Evolutionary conservation across 2,888 invertebrate species (phyloP).

Genomic region (Drosophila mimica): DNA sequence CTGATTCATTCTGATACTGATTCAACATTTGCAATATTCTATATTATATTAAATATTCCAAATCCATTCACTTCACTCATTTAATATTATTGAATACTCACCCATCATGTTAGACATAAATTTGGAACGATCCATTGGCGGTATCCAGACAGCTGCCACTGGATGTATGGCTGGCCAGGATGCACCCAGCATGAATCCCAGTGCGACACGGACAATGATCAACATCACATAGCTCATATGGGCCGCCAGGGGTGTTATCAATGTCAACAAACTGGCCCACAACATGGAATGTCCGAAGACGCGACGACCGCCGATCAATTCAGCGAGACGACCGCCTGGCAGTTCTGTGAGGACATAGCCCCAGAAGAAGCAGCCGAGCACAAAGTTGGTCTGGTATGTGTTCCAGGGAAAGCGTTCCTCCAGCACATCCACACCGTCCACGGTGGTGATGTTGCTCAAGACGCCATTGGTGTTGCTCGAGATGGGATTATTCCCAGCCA

Average conservation of each 20-base stretch:
- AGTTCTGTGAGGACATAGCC: slow-evolving; percentile 95
- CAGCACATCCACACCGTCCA: slow-evolving; percentile 48
- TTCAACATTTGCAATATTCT: not conserved
- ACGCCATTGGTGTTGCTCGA: slow-evolving; percentile 13
- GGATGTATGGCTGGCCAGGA: slow-evolving; percentile 98
- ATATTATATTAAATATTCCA: not conserved
- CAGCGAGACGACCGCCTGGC: slow-evolving; percentile 94
- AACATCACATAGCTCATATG: slow-evolving; percentile 89
- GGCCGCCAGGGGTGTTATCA: slow-evolving; percentile 92
- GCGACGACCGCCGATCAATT: slow-evolving; percentile 91
- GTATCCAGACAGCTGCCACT: slow-evolving; percentile 97
- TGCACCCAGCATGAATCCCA: slow-evolving; percentile 92
- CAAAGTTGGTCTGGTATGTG: slow-evolving; percentile 91
- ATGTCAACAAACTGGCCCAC: slow-evolving; percentile 91
- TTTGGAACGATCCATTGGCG: slow-evolving; percentile 96
- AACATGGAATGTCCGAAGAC: slow-evolving; percentile 95
- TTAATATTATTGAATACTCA: slow-evolving; percentile 83
- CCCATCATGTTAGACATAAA: slow-evolving; percentile 97
- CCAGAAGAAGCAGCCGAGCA: slow-evolving; percentile 96
- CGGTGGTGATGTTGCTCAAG: slow-evolving; percentile 27
- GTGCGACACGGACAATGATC: slow-evolving; percentile 89
- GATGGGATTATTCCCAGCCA: not conserved
- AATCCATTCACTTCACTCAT: not conserved
- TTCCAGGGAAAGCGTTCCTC: slow-evolving; percentile 90
- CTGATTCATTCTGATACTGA: not conserved